Percentiles rank a stretch among this genome's conserved stretches.
Conservation (phyloP, 2,888 invertebrate species). For the Polietes domitor region DNA sequence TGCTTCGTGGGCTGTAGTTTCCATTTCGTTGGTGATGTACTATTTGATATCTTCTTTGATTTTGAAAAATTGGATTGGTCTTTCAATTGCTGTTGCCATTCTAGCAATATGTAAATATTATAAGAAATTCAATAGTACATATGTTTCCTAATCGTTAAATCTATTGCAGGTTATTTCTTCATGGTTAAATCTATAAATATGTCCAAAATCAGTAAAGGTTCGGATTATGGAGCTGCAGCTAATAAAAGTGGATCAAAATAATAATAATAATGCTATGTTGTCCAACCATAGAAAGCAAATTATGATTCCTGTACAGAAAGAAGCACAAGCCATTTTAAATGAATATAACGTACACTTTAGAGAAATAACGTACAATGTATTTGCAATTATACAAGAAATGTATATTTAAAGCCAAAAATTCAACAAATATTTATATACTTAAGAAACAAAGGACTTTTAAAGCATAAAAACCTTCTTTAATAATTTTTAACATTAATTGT, state of each 20-base stretch:
- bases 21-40: constrained; percentile 75
- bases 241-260: constrained; percentile 71
- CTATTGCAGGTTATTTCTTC: constrained; percentile 86
- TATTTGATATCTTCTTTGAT: constrained; percentile 75
- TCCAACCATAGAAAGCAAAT: neutral
- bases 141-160: constrained; percentile 75
- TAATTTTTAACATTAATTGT: neutral
- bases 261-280: constrained; percentile 62
- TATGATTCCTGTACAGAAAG: constrained; percentile 12
- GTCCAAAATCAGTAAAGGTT: constrained; percentile 92
- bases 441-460: constrained; percentile 12
- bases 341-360: constrained; percentile 15
- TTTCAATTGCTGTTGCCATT: constrained; percentile 80
- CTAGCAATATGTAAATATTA: constrained; percentile 88
- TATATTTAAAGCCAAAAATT: constrained; percentile 30
- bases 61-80: constrained; percentile 82
- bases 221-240: constrained; percentile 86
- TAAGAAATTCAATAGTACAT: too few relatives aligned
- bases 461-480: neutral
- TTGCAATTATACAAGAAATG: constrained; percentile 20
- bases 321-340: constrained; percentile 13
- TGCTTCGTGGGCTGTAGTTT: constrained; percentile 83
- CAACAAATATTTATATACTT: constrained; percentile 22
- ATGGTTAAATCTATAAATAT: constrained; percentile 91
- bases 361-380: constrained; percentile 30